Base-by-base conservation (phyloP, 2,797 vertebrate genomes). In the Rachycentron canadum region DNA sequence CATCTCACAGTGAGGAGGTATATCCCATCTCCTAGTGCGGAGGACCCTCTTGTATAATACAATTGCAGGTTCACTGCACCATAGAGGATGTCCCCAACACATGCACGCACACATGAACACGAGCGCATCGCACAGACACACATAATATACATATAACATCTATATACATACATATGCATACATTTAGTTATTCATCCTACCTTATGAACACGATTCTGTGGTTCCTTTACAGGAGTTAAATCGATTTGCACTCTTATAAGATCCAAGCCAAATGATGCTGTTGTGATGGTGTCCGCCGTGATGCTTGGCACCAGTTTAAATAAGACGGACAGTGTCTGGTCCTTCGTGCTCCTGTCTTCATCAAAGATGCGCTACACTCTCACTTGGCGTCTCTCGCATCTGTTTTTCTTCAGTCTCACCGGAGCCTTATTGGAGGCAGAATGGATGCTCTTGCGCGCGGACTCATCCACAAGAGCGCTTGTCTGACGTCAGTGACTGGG, bases 401-500 rank as follows among this genome's bases (percentile, higher is more conserved):
- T 71, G 60, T 38, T 66, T 25, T 49, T 64, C 64, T 81, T 68
- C 71, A 56, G 10, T 84, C 69, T 87, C 64, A 58, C 82, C 79
- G 36, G 64, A 55, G 81, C 78, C 84, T 61, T 56, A 79, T 53
- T 38, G 88, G 73, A 84, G 70, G 73, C 86, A 85, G 91, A 92
- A 90, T 92, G 91, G 88, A 85, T 87, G 83, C 83, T 88, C 71
- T 47, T 56, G 88, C 73, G 80, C 83, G 83, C 88, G 78, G 89
- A 79, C 86, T 74, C 87, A 62, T 83, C 90, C 92, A 92, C 91
- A 89, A 89, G 91, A 91, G 84, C 72, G 75, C 62, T 34, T 32
- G 64, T 34, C 79, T 96, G 94, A 96, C 95, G 95, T 96, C 94
- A 95, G 77, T 45, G 88, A 84, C 82, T 84, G 86, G 83, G 71